Conservation (phyloP, 2,113 vertebrate genomes). For the Chaenogobius annularis region DNA sequence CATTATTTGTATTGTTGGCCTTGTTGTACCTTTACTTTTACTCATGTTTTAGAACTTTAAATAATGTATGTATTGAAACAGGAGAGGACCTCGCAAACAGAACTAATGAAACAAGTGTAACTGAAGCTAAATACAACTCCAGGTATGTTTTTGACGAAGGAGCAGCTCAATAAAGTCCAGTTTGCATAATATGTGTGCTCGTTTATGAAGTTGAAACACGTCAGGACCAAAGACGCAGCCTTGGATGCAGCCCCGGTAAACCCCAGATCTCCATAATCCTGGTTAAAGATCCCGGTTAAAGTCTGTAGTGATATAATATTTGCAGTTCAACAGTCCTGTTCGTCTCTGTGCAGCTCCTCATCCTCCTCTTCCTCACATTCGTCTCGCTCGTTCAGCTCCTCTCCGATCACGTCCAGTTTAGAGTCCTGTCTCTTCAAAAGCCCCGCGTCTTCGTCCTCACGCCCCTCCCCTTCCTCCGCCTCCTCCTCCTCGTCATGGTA, state of each 20-base stretch:
- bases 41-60: no score
- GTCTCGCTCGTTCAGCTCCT: conserved; percentile 72
- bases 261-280: conserved; percentile 29
- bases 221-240: neutral
- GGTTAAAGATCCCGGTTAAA: conserved; percentile 35
- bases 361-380: conserved; percentile 64
- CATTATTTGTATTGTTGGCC: no score
- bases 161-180: neutral
- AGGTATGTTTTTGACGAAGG: neutral
- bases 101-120: neutral
- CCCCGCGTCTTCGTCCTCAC: conserved; percentile 33
- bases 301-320: neutral
- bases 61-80: no score
- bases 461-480: conserved; percentile 7
- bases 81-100: no score
- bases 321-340: conserved; percentile 59
- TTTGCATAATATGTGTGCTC: neutral
- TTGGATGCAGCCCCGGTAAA: neutral
- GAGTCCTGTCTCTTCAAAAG: conserved; percentile 48
- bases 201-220: neutral
- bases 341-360: conserved; percentile 19
- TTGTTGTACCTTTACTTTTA: no score
- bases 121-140: neutral
- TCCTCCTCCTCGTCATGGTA: conserved; percentile 22
- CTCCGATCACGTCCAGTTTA: conserved; percentile 79